These are phyloP conservation scores for Chaenodraco wilsoni DNA, from an alignment of 2,797 vertebrate genomes.

Conservation along the genomic window DNA sequence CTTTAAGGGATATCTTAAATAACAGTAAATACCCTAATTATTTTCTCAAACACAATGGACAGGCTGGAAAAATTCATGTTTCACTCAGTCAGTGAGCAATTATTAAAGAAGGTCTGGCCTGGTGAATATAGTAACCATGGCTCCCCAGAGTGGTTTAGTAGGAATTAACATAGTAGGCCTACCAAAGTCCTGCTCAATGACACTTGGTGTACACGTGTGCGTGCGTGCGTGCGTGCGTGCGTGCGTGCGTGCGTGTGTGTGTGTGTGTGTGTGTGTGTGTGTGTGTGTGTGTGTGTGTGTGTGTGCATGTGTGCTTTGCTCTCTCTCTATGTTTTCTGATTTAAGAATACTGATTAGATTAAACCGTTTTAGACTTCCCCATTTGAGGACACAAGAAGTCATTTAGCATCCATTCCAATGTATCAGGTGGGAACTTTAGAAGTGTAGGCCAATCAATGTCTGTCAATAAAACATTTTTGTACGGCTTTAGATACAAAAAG, in stretches of 20 bases:
- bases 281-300: no score
- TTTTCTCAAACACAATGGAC: conserved; percentile 6
- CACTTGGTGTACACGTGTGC: conserved; percentile 12
- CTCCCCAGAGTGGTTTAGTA: conserved; percentile 35
- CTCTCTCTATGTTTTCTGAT: background rate
- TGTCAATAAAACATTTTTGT: background rate
- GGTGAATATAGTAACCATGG: conserved; percentile 50
- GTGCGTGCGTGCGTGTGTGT: background rate
- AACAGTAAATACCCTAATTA: background rate
- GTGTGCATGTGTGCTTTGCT: background rate
- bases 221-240: conserved; percentile 1
- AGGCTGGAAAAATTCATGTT: conserved; percentile 27
- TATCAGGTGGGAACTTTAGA: background rate
- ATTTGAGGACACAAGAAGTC: background rate
- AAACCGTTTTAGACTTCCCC: background rate
- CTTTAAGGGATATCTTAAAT: background rate
- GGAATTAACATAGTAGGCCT: conserved; percentile 55
- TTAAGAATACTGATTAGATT: background rate
- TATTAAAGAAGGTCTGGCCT: conserved; percentile 29
- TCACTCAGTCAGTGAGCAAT: conserved; percentile 29
- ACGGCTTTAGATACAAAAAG: background rate
- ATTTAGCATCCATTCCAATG: background rate
- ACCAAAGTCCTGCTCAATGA: conserved; percentile 31
- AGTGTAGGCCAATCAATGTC: background rate
- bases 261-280: background rate